Conservation (phyloP, 2,888 invertebrate genomes). For the Drosophila conformis region DNA sequence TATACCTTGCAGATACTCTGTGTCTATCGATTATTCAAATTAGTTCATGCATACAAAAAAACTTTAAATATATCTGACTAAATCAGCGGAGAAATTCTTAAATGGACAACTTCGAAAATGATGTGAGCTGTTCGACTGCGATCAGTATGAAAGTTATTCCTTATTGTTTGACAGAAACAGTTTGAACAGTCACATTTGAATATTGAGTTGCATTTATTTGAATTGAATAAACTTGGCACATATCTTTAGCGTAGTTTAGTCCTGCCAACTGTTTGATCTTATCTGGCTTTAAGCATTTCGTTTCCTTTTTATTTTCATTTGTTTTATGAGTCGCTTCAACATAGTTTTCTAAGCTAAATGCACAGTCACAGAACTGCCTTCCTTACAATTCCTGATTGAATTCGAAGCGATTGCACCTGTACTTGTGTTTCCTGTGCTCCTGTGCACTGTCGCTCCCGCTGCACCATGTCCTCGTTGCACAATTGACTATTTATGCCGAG, state of each 20-base stretch:
- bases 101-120: background rate
- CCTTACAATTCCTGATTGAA: conserved; percentile 42
- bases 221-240: background rate
- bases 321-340: background rate
- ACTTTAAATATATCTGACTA: background rate
- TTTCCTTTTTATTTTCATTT: background rate
- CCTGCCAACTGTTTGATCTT: background rate
- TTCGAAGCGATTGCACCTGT: conserved; percentile 34
- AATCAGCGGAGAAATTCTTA: background rate
- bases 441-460: conserved; percentile 8
- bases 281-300: background rate
- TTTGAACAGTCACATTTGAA: background rate
- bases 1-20: background rate
- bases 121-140: background rate
- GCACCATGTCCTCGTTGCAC: conserved; percentile 25
- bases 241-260: background rate
- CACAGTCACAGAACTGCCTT: conserved; percentile 10
- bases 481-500: conserved; percentile 26
- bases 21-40: background rate
- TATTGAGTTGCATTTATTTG: conserved; percentile 7
- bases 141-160: background rate
- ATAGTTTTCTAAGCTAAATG: conserved; percentile 7
- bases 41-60: too few relatives aligned
- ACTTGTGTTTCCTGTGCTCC: conserved; percentile 38
- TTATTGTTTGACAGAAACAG: background rate